Conservation (phyloP, 2,888 invertebrate species). For the Ephialtes manifestator region DNA sequence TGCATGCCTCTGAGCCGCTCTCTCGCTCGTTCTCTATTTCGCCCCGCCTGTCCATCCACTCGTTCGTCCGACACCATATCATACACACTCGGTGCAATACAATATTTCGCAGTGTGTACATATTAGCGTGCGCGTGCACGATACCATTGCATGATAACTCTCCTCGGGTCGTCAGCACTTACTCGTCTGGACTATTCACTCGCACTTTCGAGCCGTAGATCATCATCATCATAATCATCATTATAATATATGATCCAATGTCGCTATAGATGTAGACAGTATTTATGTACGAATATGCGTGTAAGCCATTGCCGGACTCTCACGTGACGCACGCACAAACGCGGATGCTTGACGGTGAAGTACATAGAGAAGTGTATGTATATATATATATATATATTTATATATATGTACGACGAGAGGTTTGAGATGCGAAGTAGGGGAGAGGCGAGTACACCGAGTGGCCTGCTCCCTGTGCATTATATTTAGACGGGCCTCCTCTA, state of each 20-base stretch:
- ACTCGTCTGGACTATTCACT: conserved; percentile 80
- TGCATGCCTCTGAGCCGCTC: conserved; percentile 68
- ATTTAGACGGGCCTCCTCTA: conserved; percentile 60
- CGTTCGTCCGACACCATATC: not conserved
- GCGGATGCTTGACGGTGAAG: conserved; percentile 51
- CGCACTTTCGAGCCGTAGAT: conserved; percentile 77
- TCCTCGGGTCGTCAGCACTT: conserved; percentile 40
- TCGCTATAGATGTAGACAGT: not conserved
- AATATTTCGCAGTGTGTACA: not conserved
- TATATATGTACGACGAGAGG: conserved; percentile 20
- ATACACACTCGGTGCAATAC: conserved; percentile 8
- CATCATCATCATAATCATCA: conserved; percentile 10
- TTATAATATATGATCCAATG: conserved; percentile 7
- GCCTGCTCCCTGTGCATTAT: conserved; percentile 68
- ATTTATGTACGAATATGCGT: conserved; percentile 55
- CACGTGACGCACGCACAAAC: conserved; percentile 61
- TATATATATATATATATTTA: not conserved
- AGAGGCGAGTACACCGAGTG: conserved; percentile 55
- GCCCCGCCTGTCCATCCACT: conserved; percentile 4
- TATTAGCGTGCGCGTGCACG: not conserved
- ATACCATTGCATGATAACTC: conserved; percentile 25
- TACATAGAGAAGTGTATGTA: conserved; percentile 9
- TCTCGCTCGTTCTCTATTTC: conserved; percentile 48
- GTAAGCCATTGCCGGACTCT: conserved; percentile 49
- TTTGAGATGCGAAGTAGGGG: conserved; percentile 34